Percentiles rank a stretch among this genome's conserved stretches.
Evolutionary conservation across 2,797 vertebrate genomes (phyloP).

Genomic region (Melanotaenia pygmaea): DNA sequence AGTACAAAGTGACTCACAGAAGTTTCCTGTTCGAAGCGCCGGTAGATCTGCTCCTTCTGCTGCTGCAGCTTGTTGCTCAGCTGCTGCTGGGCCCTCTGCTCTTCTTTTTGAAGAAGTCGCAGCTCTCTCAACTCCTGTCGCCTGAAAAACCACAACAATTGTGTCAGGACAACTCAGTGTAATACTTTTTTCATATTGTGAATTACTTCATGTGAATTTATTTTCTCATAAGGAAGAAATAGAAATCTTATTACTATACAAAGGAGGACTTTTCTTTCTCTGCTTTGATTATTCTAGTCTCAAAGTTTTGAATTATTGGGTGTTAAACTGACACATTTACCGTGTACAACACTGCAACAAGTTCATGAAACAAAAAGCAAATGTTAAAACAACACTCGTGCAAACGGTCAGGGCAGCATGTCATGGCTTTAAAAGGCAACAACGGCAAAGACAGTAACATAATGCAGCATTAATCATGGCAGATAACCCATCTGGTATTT

Average conservation of each 20-base stretch:
- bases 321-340: conserved; percentile 7
- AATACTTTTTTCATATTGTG: neutral
- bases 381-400: conserved; percentile 18
- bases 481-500: conserved; percentile 62
- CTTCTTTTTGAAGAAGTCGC: conserved; percentile 96
- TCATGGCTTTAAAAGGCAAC: conserved; percentile 62
- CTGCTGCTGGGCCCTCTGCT: conserved; percentile 96
- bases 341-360: neutral
- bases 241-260: neutral
- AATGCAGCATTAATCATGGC: conserved; percentile 35
- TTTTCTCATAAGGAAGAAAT: neutral
- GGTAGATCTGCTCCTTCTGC: conserved; percentile 94
- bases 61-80: conserved; percentile 96
- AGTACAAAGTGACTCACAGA: conserved; percentile 85
- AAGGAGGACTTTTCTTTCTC: neutral
- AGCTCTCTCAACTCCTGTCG: conserved; percentile 96
- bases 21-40: conserved; percentile 98
- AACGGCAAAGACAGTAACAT: conserved; percentile 41
- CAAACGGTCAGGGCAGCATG: conserved; percentile 27
- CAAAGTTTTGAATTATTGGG: neutral
- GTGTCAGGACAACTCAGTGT: neutral
- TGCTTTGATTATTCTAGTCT: neutral
- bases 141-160: conserved; percentile 75
- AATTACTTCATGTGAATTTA: neutral
- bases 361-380: conserved; percentile 3